These are phyloP conservation scores for Cancer borealis DNA, from an alignment of 2,888 invertebrate species.

Conservation along the genomic window DNA sequence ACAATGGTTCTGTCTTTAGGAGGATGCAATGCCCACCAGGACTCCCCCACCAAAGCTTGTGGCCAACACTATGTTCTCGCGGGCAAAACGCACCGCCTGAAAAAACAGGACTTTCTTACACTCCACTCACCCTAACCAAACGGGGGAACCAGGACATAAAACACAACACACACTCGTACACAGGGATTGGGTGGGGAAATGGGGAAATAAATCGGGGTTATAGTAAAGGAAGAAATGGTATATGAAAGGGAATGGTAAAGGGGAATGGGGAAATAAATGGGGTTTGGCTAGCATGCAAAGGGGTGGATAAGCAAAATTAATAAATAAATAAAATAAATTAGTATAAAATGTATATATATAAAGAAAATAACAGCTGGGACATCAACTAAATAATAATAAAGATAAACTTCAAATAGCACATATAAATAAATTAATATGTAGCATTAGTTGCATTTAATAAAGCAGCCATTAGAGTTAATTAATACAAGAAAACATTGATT, in stretches of 20 bases:
- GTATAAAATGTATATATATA: no score
- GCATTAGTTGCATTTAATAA: no score
- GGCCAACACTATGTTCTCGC: constrained; percentile 77
- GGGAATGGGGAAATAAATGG: background rate
- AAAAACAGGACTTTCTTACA: constrained; percentile 71
- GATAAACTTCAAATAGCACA: no score
- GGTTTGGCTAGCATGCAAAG: background rate
- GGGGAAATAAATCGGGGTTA: background rate
- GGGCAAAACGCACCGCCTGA: constrained; percentile 76
- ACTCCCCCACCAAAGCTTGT: constrained; percentile 77
- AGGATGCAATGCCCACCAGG: constrained; percentile 76
- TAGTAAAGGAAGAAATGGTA: background rate
- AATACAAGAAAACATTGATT: no score
- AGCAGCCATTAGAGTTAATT: no score
- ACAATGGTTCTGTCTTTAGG: constrained; percentile 36
- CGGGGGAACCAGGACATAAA: background rate
- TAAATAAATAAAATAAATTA: no score
- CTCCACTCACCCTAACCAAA: constrained; percentile 30
- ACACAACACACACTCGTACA: background rate
- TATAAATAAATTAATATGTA: no score
- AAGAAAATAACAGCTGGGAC: no score
- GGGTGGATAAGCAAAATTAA: no score
- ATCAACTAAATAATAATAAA: no score
- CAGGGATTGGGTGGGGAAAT: background rate
- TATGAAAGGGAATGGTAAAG: background rate